Evolutionary conservation across 2,113 vertebrate species (phyloP).

Genomic region (Misgurnus mizolepis): DNA sequence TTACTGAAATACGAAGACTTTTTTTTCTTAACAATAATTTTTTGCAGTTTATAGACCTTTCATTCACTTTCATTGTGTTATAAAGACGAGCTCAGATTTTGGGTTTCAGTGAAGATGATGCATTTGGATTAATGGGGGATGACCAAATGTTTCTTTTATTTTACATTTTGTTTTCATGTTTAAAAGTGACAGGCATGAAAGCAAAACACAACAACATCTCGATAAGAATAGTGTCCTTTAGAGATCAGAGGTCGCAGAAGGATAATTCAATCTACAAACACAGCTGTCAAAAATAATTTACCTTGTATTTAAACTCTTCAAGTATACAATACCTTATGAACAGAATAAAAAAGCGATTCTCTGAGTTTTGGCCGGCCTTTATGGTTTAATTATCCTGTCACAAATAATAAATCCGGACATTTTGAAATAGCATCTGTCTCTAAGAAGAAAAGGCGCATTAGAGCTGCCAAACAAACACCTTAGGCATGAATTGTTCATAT

Average conservation of each 20-base stretch:
- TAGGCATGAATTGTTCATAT: conserved; percentile 71
- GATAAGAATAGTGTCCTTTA: not conserved
- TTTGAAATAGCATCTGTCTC: conserved; percentile 73
- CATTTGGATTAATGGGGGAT: too few species aligned
- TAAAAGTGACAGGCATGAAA: not conserved
- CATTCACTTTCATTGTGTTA: too few species aligned
- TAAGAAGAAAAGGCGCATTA: conserved; percentile 75
- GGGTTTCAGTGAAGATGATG: too few species aligned
- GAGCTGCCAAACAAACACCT: conserved; percentile 66
- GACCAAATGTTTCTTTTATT: too few species aligned
- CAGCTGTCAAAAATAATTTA: conserved; percentile 7
- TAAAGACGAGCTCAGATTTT: too few species aligned
- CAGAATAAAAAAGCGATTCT: conserved; percentile 36
- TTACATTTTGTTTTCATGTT: not conserved
- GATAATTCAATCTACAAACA: not conserved
- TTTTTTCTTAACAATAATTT: too few species aligned
- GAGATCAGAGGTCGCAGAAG: not conserved
- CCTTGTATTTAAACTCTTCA: not conserved
- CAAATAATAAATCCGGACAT: conserved; percentile 72
- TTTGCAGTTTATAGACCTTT: too few species aligned
- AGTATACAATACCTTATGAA: conserved; percentile 15
- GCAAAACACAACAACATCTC: not conserved
- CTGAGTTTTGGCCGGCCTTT: conserved; percentile 56
- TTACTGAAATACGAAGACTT: too few species aligned
- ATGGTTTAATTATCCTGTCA: conserved; percentile 77